These are phyloP conservation scores for Onthophagus sagittarius DNA, from an alignment of 2,888 invertebrate species.

Conservation along the genomic window DNA sequence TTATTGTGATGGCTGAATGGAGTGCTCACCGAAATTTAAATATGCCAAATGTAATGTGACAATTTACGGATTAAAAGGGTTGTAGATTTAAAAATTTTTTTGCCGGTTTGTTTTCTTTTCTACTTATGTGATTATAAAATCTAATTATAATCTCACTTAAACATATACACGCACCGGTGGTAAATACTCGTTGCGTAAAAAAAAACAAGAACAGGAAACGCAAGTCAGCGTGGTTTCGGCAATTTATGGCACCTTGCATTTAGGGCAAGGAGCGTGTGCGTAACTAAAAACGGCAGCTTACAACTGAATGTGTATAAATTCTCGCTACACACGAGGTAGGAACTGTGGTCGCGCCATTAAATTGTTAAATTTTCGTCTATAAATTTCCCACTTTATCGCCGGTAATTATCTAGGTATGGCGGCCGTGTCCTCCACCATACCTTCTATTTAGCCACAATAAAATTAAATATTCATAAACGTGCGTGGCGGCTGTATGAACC, in stretches of 20 bases:
- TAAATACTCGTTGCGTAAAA: background rate
- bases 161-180: background rate
- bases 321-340: background rate
- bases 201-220: background rate
- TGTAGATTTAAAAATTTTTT: background rate
- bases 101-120: background rate
- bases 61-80: background rate
- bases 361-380: slow-evolving; percentile 25
- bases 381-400: slow-evolving; percentile 22
- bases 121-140: background rate
- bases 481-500: background rate
- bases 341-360: background rate
- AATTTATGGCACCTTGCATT: background rate
- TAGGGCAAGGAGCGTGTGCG: background rate
- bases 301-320: background rate
- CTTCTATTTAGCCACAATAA: slow-evolving; percentile 8
- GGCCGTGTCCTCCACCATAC: slow-evolving; percentile 30
- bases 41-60: slow-evolving; percentile 11
- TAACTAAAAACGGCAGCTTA: background rate
- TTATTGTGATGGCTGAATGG: slow-evolving; percentile 3
- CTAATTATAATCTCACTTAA: background rate
- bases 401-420: slow-evolving; percentile 16
- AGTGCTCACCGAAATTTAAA: slow-evolving; percentile 10
- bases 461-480: slow-evolving; percentile 10
- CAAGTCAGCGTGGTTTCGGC: background rate